Evolutionary conservation across 1,140 invertebrate species (phyloP), one percentile per base, ranked within the genome.

Genomic region (Drosophila fuyamai): DNA sequence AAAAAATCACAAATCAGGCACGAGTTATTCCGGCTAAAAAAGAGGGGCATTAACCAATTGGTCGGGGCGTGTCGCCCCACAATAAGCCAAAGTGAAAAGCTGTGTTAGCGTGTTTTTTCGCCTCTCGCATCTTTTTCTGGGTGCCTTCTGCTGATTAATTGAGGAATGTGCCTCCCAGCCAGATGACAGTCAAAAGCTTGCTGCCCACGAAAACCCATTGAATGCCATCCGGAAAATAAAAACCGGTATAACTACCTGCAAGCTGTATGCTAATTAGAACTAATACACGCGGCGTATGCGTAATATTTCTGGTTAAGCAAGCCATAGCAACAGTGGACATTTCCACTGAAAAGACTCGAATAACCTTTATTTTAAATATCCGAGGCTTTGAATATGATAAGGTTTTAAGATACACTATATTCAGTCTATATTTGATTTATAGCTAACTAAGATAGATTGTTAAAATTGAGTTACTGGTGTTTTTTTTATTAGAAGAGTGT

Each of bases 11-110:
- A 70, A 71, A 71, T 71, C 67, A 71, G 53, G 58, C 38, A 27
- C 40, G 53, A 47, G 59, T 23, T 46, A 51, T 55, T 41, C 40
- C 14, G 23, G 36, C 44, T 14, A 56, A 55, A 50, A 71, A 78
- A 40, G 29, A 14, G 62, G 32, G n/a, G 10, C 65, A 71, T 71
- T 74, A 59, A 47, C 50, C 55, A 77, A 55, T 53, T 61, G 44
- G 44, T 13, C 40, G 54, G 44, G 51, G 46, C 78, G 76, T 89
- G 79, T 83, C 65, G 47, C 70, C 56, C 75, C 76, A 91, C 82
- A 91, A 86, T 90, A 76, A 79, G 53, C 75, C 82, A 91, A 91
- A 91, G 90, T 84, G 82, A 90, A 91, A 91, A 91, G 71, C 91
- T 81, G 76, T 91, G 90, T 91, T 77, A 74, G 53, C 55, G 68